Percentiles rank a stretch among this genome's conserved stretches.
phyloP scores from a whole-genome alignment of 1,140 invertebrate genomes.

The Meloidogyne floridensis region DNA sequence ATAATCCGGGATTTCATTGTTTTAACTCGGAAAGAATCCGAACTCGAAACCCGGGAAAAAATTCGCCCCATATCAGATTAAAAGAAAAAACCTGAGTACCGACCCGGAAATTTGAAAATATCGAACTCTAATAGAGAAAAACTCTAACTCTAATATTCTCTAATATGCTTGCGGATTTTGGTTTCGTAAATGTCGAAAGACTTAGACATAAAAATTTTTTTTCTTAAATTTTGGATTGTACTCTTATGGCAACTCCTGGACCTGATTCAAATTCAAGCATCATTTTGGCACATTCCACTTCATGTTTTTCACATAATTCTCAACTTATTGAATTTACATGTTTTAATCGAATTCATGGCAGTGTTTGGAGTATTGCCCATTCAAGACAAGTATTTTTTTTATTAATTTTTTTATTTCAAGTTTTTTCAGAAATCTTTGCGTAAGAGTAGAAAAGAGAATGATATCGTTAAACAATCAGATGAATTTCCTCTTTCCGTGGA shows the following conservation, averaged over 20 bases:
- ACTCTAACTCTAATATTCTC: no score
- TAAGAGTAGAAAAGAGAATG: not conserved
- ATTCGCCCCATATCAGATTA: no score
- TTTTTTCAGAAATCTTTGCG: not conserved
- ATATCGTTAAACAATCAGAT: not conserved
- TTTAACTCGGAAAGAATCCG: no score
- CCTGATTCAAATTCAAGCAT: not conserved
- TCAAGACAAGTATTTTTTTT: slow-evolving; percentile 10
- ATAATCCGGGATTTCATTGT: no score
- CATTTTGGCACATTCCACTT: slow-evolving; percentile 44
- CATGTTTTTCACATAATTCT: slow-evolving; percentile 40
- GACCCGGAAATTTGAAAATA: no score
- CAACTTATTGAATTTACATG: slow-evolving; percentile 28
- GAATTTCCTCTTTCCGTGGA: slow-evolving; percentile 39
- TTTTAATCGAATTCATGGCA: slow-evolving; percentile 20
- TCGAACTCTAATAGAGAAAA: no score
- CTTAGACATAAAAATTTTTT: not conserved
- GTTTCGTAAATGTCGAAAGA: no score
- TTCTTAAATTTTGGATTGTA: slow-evolving; percentile 23
- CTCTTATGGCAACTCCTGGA: slow-evolving; percentile 33
- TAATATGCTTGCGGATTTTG: no score
- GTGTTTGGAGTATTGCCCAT: slow-evolving; percentile 29
- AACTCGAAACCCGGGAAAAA: no score
- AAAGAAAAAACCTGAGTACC: no score
- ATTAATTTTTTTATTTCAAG: not conserved